phyloP scores from a whole-genome alignment of 1,140 invertebrate species.

The Planococcus citri region DNA sequence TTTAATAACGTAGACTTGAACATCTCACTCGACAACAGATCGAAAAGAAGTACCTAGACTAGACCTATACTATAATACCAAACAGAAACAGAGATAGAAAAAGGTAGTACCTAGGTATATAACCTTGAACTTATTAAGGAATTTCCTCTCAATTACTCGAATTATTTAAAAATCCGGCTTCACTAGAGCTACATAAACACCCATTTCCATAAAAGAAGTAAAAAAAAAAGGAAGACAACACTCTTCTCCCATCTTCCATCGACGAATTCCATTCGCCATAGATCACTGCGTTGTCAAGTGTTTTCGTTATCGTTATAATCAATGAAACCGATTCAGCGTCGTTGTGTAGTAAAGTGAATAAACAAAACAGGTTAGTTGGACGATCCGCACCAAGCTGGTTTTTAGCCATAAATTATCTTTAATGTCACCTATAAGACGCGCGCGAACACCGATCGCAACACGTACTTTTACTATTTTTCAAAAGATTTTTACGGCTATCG shows the following conservation, averaged over 20 bases:
- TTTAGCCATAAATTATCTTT: slow-evolving; percentile 13
- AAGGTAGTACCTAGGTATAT: too few relatives aligned
- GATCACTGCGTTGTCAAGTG: neutral
- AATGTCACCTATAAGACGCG: neutral
- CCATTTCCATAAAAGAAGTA: neutral
- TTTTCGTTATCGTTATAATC: slow-evolving; percentile 7
- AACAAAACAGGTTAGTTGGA: slow-evolving; percentile 16
- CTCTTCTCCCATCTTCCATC: too few relatives aligned
- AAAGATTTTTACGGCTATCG: neutral
- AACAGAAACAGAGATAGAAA: too few relatives aligned
- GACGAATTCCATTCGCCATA: neutral
- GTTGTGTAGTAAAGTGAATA: slow-evolving; percentile 3
- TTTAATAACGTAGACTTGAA: too few relatives aligned
- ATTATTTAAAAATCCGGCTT: too few relatives aligned
- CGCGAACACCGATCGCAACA: neutral
- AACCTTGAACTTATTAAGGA: too few relatives aligned
- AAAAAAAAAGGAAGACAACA: too few relatives aligned
- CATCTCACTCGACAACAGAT: too few relatives aligned
- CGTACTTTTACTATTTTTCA: slow-evolving; percentile 14
- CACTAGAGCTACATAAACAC: neutral
- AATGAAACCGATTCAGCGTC: slow-evolving; percentile 12
- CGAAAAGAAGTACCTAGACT: too few relatives aligned
- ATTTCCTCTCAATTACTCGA: too few relatives aligned
- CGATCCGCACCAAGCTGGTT: neutral
- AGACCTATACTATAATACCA: too few relatives aligned